Base-by-base conservation (phyloP, 2,797 vertebrate genomes). In the Aplochiton taeniatus region DNA sequence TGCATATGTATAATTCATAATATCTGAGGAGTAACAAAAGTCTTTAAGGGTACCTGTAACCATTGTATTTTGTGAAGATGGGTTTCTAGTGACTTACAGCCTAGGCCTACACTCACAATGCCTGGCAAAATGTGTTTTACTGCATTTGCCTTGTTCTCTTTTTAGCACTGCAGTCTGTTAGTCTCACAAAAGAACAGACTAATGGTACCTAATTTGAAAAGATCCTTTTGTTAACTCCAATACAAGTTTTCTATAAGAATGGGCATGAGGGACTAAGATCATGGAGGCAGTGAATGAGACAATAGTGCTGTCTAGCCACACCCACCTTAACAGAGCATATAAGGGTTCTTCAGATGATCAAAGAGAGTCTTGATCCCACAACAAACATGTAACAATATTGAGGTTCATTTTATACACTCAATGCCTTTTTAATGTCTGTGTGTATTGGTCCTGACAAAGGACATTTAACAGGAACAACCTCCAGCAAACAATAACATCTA, bases 381-480 rank as follows among this genome's bases (percentile, higher is more conserved):
- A 62, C 68, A 59, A 44, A 63, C 53, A 13, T 42, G 44, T 52
- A 17, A 17, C 57, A 63, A 57, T 58, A 61, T 50, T 44, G 16
- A 65, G 51, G 13, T 16, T 60, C 7, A 16, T 16, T 61, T 65
- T 55, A 46, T 18, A 61, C 49, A 6, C 16, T 47, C 31, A 20
- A 8, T n/a, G 54, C 52, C n/a, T 59, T 60, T 69, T 69, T 69
- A 69, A 69, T 69, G 67, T 69, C 18, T 9, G 10, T 52, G 41
- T 51, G 60, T 20, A 53, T 17, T 45, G 11, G 47, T 69, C 63
- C 58, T 63, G 42, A 69, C 60, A 69, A 69, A 63, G 53, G 16
- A 45, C 18, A 20, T 14, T 41, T 16, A 46, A 41, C 41, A 53
- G 51, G 12, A 41, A 10, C 67, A 16, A 20, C 58, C 48, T 55